Evolutionary conservation across 53 echinoderm and acorn worm genomes (phyloP), one percentile per base, ranked within the genome.

Genomic region (Holothuria leucospilota): DNA sequence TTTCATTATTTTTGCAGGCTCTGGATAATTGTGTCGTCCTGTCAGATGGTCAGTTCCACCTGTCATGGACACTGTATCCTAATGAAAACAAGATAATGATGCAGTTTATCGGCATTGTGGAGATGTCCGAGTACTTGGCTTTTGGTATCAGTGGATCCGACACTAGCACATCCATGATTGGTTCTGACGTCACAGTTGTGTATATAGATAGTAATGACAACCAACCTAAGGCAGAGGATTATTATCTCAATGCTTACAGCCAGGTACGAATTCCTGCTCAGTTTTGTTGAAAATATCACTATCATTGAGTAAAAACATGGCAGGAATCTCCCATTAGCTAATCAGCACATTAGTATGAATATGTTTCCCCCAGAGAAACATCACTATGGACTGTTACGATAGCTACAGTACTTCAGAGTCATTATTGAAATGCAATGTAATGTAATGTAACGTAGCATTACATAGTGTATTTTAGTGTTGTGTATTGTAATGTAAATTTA

Each of bases 121-220:
- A 23, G 14, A 39, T 88, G 0, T 86, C 77, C 1, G 82, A 88
- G 29, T 96, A 96, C 87, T 77, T 96, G 86, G 78, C 90, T 16
- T 96, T 96, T 78, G 96, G 96, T 62, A 63, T 90, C 69, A 96
- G 96, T n/a, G 96, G 96, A 13, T 92, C 96, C 0, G 85, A 90
- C 59, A 63, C 58, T 1, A 40, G 29, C 3, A 94, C 93, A 12
- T 5, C 12, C 11, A 96, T 96, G 96, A 58, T 69, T 20, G 91
- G 90, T 5, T 90, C 94, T 6, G 96, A 96, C 61, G 93, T 94
- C 28, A 86, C 88, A 11, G 94, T 94, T 16, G 88, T 42, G 14
- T 94, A 85, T 87, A 72, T 90, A 38, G 84, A 90, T 63, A 49
- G 63, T 46, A 21, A 13, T 23, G 72, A 41, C 53, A 67, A 69